Evolutionary conservation across 2,888 invertebrate species (phyloP), one percentile per base, ranked within the genome.

Genomic region (Drosophila vallismaia): DNA sequence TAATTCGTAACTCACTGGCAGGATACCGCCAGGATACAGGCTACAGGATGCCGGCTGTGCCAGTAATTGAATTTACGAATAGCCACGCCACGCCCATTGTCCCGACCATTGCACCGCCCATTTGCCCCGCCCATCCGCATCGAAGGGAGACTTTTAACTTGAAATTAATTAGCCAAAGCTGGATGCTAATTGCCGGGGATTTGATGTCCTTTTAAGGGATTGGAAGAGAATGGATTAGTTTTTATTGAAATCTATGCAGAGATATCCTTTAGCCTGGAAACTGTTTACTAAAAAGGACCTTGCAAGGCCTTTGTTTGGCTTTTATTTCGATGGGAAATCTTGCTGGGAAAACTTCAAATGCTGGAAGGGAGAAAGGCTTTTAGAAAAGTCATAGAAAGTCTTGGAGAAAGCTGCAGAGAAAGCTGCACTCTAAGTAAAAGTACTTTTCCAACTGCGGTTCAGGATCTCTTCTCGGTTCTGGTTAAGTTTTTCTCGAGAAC

Each of bases 361-460:
- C 33, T n/a, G 33, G 33, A 33, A 33, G 31, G 10, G 33, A 33
- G 33, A 33, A 33, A 33, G 33, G 10, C 9, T 9, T 2, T 10
- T 9, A 33, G 33, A 33, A 33, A 33, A n/a, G n/a, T n/a, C n/a
- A 33, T 9, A 33, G 33, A 33, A 33, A 33, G 33, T 33, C 9
- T 9, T 2, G 6, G 33, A 33, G 33, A 33, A 33, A 46, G 62
- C 67, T 0, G 40, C 10, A 40, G 7, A 74, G 67, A 71, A 66
- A 73, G 80, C 74, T 73, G 76, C 80, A 83, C 74, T 83, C 74
- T 74, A 80, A 77, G 64, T 76, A 66, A 55, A 62, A 70, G 70
- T 70, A 60, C 70, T 80, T 82, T 79, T 76, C 72, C 79, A 79
- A 76, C 79, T 74, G 19, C 19, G 19, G 19, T 19, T 19, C 19